Base-by-base conservation (phyloP, 2,797 vertebrate species). In the Semaprochilodus insignis region DNA sequence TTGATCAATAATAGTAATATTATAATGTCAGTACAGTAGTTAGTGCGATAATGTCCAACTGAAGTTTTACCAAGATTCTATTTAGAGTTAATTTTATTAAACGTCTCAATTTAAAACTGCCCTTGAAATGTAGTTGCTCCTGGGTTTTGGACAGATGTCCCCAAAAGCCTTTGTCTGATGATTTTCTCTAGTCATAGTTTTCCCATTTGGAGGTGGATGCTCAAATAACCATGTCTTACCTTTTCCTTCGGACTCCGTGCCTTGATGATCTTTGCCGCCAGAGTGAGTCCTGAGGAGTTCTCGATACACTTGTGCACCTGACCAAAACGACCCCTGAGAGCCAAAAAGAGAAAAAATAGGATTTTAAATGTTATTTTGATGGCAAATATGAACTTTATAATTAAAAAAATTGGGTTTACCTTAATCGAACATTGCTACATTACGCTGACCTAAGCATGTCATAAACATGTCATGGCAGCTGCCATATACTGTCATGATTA, bases 211-310 rank as follows among this genome's bases (percentile, higher is more conserved):
- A 48, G 4, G n/a, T 44, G 1, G 31, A 31, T 2, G 10, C 31
- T 65, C 17, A 16, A 1, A 66, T 66, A 19, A 34, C 25, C 5
- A 16, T 17, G 16, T 60, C 44, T 4, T 94, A 99, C 98, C 97
- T 99, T 99, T 86, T 99, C 96, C 88, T 97, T 99, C 77, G 72
- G 75, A 85, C 89, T 90, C 91, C 91, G 94, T 27, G 96, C 96
- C 95, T 97, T 99, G 89, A 99, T 98, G 91, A 99, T 96, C 93
- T 99, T 99, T 3, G 97, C 98, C 21, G 98, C 98, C 90, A 99
- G 93, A 83, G 96, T 97, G 82, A 99, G 95, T 81, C 98, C 97
- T 0, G 98, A 98, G 21, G 96, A 95, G 89, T 97, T 99, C 91
- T 99, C 98, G 73, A 98, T 95, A 88, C 98, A 99, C 93, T 95